A percentile compares a stretch with the other conserved stretches of the same genome.
phyloP scores from a whole-genome alignment of 1,140 invertebrate genomes.

The Plectus sambesii region DNA sequence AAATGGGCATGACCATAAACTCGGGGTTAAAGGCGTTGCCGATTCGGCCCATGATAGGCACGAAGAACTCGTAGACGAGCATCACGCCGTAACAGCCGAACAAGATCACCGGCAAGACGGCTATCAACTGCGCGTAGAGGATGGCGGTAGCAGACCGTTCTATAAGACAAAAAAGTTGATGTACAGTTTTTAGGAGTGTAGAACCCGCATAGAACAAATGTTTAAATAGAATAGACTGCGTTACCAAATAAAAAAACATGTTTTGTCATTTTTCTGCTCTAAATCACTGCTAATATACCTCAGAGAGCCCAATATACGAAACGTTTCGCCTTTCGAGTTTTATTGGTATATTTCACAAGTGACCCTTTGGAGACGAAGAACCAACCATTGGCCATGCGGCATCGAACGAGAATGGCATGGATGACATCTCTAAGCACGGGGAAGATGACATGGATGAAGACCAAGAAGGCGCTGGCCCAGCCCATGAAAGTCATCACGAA shows the following conservation, averaged over 20 bases:
- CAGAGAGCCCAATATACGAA: no score
- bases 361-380: no score
- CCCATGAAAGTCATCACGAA: slow-evolving; percentile 30
- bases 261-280: no score
- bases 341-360: no score
- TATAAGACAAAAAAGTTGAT: no score
- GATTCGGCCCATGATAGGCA: slow-evolving; percentile 70
- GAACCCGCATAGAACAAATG: no score
- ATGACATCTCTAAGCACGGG: slow-evolving; percentile 39
- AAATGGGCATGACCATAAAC: slow-evolving; percentile 50
- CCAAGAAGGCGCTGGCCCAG: slow-evolving; percentile 36
- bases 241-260: no score
- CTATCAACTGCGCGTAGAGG: slow-evolving; percentile 28
- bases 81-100: slow-evolving; percentile 60
- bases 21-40: slow-evolving; percentile 63
- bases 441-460: slow-evolving; percentile 40
- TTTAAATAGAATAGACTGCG: no score
- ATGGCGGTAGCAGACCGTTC: no score
- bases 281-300: no score
- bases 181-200: no score
- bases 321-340: no score
- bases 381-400: slow-evolving; percentile 25
- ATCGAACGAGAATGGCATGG: slow-evolving; percentile 18
- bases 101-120: slow-evolving; percentile 47
- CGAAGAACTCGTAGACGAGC: slow-evolving; percentile 57